Percentiles rank a stretch among this genome's conserved stretches.
These are phyloP conservation scores for Lipotes vexillifer DNA, from an alignment of 2,113 vertebrate genomes.

Conservation along the genomic window DNA sequence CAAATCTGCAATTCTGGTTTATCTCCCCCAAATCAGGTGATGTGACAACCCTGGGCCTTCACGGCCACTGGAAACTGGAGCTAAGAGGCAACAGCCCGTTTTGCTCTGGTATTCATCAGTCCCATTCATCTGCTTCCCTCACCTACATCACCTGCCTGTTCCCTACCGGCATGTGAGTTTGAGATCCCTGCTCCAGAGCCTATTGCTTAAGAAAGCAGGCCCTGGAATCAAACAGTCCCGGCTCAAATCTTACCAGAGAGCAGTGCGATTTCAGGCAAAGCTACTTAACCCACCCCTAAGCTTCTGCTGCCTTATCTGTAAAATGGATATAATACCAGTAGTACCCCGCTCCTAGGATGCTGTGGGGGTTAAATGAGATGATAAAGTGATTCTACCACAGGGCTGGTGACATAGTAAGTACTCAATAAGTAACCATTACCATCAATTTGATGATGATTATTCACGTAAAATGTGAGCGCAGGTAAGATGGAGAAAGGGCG, in stretches of 20 bases:
- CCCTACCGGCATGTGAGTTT: neutral
- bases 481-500: neutral
- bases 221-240: neutral
- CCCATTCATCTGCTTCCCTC: neutral
- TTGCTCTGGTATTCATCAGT: neutral
- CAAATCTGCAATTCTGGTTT: constrained; percentile 1
- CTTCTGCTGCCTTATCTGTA: neutral
- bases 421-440: neutral
- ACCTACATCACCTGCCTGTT: neutral
- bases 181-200: neutral
- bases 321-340: neutral
- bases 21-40: neutral
- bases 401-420: neutral
- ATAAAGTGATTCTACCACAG: neutral
- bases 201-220: neutral
- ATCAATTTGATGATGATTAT: neutral
- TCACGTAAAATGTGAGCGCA: neutral
- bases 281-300: neutral
- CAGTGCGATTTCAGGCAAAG: neutral
- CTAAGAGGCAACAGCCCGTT: neutral
- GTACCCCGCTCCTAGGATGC: neutral
- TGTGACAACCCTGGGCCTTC: neutral
- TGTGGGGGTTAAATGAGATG: neutral
- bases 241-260: neutral
- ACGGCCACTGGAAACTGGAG: neutral